Base-by-base conservation (phyloP, 2,888 invertebrate genomes). In the Fragum fragum region DNA sequence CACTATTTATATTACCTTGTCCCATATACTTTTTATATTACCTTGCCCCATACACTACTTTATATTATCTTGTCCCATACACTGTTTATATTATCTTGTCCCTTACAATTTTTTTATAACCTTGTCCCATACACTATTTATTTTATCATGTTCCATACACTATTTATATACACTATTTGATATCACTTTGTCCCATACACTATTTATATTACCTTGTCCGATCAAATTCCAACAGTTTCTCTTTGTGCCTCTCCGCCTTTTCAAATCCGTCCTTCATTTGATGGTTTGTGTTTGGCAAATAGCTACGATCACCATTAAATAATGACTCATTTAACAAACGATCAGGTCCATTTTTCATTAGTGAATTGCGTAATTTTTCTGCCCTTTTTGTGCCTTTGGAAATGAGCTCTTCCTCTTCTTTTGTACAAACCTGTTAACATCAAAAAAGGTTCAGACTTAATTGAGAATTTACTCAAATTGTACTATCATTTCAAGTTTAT, bases 171-270 rank as follows among this genome's bases (percentile, higher is more conserved):
- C n/a, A n/a, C n/a, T n/a, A n/a, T n/a, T n/a, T n/a, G n/a, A n/a
- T n/a, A n/a, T n/a, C n/a, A n/a, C n/a, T n/a, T n/a, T n/a, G n/a
- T n/a, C n/a, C n/a, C n/a, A n/a, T n/a, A n/a, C n/a, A n/a, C n/a
- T n/a, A n/a, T n/a, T 39, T 1, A 14, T 29, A 21, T 23, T 94
- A 97, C 97, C 97, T 97, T 69, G 97, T 97, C 75, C 96, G 96
- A 93, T 98, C 98, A 94, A 96, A 98, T 91, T 98, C 97, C 73
- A 99, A 94, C 71, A 99, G 95, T 73, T 96, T 96, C 93, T 98
- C 97, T 87, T 98, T 96, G 78, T 97, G 97, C 77, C 96, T 96
- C 16, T 97, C 86, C 0, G 98, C 98, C 52, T 96, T 96, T 79
- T 96, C 96, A 92, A 96, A 96, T 1, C 96, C 96, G 70, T 92